Conservation (phyloP, 2,113 vertebrate genomes). For the Myiagra hebetior region DNA sequence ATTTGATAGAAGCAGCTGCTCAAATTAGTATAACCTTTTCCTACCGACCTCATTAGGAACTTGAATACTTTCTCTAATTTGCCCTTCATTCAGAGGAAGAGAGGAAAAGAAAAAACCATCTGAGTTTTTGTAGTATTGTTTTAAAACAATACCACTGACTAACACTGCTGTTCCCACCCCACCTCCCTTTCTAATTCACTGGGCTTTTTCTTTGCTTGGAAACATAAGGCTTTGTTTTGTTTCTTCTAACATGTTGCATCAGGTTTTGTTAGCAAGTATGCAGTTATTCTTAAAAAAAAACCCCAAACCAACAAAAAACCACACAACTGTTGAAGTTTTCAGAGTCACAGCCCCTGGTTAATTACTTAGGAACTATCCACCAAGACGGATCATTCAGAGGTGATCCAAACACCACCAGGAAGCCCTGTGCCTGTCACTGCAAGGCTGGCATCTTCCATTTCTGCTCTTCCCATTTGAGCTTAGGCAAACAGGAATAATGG, state of each 20-base stretch:
- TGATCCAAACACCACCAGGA: not conserved
- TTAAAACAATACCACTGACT: constrained; percentile 6
- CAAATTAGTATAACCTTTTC: not conserved
- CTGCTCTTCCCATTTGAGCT: not conserved
- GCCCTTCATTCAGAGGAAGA: not conserved
- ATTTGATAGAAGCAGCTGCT: not conserved
- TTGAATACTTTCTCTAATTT: not conserved
- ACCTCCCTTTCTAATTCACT: not conserved
- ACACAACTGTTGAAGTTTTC: not conserved
- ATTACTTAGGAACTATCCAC: not conserved
- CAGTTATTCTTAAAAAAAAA: not conserved
- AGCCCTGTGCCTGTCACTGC: not conserved
- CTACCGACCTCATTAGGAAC: not conserved
- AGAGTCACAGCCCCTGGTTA: not conserved
- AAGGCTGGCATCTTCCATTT: not conserved
- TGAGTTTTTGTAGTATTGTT: not conserved
- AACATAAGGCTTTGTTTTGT: not conserved
- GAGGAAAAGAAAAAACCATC: not conserved
- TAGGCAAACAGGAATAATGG: not conserved
- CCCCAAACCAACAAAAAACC: not conserved
- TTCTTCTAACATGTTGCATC: not conserved
- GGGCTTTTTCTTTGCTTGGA: not conserved
- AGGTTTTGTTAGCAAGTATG: not conserved
- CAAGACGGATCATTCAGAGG: not conserved
- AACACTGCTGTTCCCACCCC: not conserved